Conservation (phyloP, 2,113 vertebrate species). For the Caranx ignobilis region DNA sequence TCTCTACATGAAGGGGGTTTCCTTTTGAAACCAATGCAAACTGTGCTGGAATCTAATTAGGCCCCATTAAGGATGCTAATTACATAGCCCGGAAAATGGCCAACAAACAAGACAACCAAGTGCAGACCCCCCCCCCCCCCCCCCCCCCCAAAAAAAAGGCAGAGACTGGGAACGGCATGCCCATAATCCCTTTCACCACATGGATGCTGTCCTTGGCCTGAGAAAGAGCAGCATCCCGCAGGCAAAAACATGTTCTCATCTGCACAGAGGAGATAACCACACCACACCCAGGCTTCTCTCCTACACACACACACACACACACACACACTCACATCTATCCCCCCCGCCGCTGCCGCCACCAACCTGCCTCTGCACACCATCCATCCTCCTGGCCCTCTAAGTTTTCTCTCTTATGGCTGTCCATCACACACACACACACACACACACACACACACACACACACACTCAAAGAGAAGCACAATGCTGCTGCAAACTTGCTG, state of each 20-base stretch:
- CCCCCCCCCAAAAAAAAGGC: not conserved
- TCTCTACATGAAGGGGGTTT: slow-evolving; percentile 8
- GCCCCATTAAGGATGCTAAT: slow-evolving; percentile 67
- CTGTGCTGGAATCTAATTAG: slow-evolving; percentile 56
- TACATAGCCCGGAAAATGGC: slow-evolving; percentile 57
- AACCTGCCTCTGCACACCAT: slow-evolving; percentile 32
- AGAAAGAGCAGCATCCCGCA: slow-evolving; percentile 71
- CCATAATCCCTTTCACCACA: slow-evolving; percentile 66
- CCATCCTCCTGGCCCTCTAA: slow-evolving; percentile 28
- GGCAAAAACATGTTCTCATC: slow-evolving; percentile 66
- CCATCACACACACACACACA: slow-evolving; percentile 28
- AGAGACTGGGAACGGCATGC: slow-evolving; percentile 35
- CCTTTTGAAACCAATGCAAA: slow-evolving; percentile 34
- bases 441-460: not conserved
- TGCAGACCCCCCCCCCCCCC: slow-evolving; percentile 7
- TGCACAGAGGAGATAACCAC: slow-evolving; percentile 72
- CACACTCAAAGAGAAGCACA: slow-evolving; percentile 19
- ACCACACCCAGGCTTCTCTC: slow-evolving; percentile 64
- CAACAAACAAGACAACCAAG: slow-evolving; percentile 45
- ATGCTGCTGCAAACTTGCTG: slow-evolving; percentile 16
- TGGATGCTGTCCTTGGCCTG: slow-evolving; percentile 58
- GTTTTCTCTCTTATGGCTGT: slow-evolving; percentile 20
- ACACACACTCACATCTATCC: too few relatives aligned
- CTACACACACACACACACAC: not conserved
- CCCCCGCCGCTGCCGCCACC: not conserved